A percentile compares a stretch with the other conserved stretches of the same genome.
Evolutionary conservation across 2,113 vertebrate genomes (phyloP).

Genomic region (Etheostoma spectabile): DNA sequence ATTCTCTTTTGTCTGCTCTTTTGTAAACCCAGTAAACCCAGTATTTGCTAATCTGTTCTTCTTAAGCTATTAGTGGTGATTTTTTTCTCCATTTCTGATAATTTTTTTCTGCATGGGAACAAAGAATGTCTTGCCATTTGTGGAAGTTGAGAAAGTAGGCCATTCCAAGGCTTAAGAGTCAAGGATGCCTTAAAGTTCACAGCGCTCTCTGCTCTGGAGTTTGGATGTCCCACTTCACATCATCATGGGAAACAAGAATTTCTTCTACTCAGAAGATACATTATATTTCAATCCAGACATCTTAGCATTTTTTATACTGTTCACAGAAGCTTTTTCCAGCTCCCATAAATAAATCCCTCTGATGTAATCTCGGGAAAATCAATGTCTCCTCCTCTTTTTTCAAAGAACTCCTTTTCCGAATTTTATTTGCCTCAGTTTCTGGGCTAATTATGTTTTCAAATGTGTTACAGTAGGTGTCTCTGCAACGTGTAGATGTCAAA

Average conservation of each 20-base stretch:
- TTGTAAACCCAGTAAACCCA: background rate
- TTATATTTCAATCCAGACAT: constrained; percentile 26
- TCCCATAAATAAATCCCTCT: constrained; percentile 17
- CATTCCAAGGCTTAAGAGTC: constrained; percentile 28
- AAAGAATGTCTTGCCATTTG: constrained; percentile 48
- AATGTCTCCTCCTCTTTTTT: background rate
- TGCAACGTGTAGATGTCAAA: background rate
- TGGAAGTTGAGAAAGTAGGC: constrained; percentile 25
- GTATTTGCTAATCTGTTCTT: constrained; percentile 6
- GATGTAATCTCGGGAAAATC: background rate
- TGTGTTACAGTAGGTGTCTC: background rate
- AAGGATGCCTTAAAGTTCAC: constrained; percentile 36
- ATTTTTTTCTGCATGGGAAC: constrained; percentile 52
- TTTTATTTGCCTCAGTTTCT: background rate
- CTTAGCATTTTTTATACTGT: constrained; percentile 13
- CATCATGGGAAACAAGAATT: constrained; percentile 49
- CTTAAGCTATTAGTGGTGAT: background rate
- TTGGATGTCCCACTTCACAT: constrained; percentile 1
- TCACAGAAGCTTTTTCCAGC: background rate
- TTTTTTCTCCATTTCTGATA: constrained; percentile 1
- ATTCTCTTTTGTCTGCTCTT: background rate
- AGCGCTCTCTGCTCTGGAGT: constrained; percentile 32
- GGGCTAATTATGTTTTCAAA: background rate
- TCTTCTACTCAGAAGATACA: background rate
- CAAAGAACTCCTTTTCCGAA: background rate